Percentiles rank a stretch among this genome's conserved stretches.
These are phyloP conservation scores for Hippocampus abdominalis DNA, from an alignment of 2,113 vertebrate species.

Conservation along the genomic window DNA sequence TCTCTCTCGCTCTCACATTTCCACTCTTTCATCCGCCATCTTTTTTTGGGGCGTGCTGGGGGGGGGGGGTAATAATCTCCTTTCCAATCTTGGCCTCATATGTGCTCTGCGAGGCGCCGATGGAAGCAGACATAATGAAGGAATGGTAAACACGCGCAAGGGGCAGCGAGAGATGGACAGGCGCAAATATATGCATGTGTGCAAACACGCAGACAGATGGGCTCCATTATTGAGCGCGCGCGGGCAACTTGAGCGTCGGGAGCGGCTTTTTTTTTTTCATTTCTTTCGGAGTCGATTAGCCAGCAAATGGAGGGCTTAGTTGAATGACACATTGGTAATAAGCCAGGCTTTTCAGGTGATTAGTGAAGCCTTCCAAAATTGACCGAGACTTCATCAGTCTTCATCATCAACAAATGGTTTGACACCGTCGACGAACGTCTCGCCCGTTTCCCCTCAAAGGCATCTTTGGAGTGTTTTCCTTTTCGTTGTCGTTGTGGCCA, in stretches of 20 bases:
- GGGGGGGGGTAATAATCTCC: slow-evolving; percentile 21
- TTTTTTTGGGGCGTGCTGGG: slow-evolving; percentile 1
- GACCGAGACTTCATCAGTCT: not conserved
- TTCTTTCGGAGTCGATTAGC: slow-evolving; percentile 37
- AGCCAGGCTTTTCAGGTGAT: slow-evolving; percentile 29
- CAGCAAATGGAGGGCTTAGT: slow-evolving; percentile 36
- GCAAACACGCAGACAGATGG: slow-evolving; percentile 22
- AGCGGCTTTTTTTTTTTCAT: not conserved
- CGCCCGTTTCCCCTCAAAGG: not conserved
- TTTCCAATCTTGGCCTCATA: slow-evolving; percentile 43
- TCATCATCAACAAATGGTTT: not conserved
- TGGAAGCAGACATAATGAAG: slow-evolving; percentile 44
- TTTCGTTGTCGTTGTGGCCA: not conserved
- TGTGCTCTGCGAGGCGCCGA: slow-evolving; percentile 18
- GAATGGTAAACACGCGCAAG: slow-evolving; percentile 27
- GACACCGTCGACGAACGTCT: not conserved
- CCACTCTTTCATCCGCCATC: slow-evolving; percentile 33
- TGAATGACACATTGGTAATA: slow-evolving; percentile 39
- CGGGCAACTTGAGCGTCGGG: not conserved
- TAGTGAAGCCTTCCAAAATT: slow-evolving; percentile 13
- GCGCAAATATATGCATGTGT: slow-evolving; percentile 22
- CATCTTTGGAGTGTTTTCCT: not conserved
- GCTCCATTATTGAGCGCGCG: not conserved
- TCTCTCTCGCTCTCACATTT: slow-evolving; percentile 44
- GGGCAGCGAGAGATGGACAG: not conserved